Evolutionary conservation across 2,797 vertebrate genomes (phyloP), one percentile per base, ranked within the genome.

Genomic region (Lepilemur septentrionalis): DNA sequence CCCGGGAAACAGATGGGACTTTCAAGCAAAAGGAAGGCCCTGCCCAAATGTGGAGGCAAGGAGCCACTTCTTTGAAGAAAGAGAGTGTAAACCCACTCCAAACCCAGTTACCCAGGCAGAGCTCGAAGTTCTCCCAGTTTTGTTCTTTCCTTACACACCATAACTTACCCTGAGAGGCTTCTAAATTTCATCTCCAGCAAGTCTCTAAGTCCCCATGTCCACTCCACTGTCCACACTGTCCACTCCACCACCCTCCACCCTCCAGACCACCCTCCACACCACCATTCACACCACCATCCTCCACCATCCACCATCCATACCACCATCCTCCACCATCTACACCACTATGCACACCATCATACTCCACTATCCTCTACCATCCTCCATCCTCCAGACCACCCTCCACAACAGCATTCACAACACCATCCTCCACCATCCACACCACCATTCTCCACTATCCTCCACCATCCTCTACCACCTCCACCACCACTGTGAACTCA

Each of bases 21-120:
- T 4, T 22, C 25, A 72, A 63, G 17, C 28, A 8, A 50, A 48
- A 41, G 7, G 7, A 79, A 23, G 4, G 4, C 13, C 12, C 0
- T 38, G 25, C 7, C 22, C 15, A 22, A n/a, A 18, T n/a, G 41
- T 1, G 7, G 81, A 28, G 17, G 0, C 0, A 10, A 11, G 38
- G 32, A n/a, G 7, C 63, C 13, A 5, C 7, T 32, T 32, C 7
- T 65, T 7, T 65, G 14, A n/a, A 32, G 63, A 18, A 3, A 65
- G 32, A 65, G 63, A 2, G 10, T 59, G 30, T 32, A 30, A 63
- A 63, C 20, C 52, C 59, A 63, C 28, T 14, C 25, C 59, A 61
- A 4, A 13, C 25, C 59, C 28, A 12, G 11, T 25, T 3, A 43
- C 38, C 41, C 41, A 43, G 28, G 41, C 13, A 43, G 7, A 28